Conservation (phyloP, 1,140 invertebrate genomes). For the Cydia fagiglandana region DNA sequence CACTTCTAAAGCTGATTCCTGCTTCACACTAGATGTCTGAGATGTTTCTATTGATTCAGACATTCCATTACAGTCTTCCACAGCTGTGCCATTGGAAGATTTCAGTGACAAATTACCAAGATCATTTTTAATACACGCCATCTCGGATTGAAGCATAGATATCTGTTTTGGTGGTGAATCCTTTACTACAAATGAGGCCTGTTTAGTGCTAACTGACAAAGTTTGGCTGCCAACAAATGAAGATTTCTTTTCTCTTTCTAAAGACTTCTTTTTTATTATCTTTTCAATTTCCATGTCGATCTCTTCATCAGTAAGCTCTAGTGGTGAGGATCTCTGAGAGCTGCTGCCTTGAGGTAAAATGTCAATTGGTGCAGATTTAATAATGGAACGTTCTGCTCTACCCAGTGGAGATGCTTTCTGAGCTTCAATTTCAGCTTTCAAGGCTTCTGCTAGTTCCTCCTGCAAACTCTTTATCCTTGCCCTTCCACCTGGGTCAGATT, state of each 20-base stretch:
- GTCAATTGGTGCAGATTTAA: constrained; percentile 81
- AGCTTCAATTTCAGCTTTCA: constrained; percentile 65
- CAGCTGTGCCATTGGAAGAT: constrained; percentile 41
- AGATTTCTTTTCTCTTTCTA: constrained; percentile 69
- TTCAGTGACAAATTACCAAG: constrained; percentile 45
- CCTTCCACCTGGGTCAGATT: constrained; percentile 79
- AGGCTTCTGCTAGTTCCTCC: constrained; percentile 73
- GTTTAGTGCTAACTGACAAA: constrained; percentile 38
- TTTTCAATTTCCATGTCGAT: constrained; percentile 82
- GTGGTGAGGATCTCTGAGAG: constrained; percentile 76
- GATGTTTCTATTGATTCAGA: constrained; percentile 44
- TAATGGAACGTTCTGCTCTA: constrained; percentile 67
- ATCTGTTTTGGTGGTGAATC: constrained; percentile 47
- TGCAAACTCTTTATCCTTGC: constrained; percentile 76
- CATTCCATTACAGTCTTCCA: constrained; percentile 44
- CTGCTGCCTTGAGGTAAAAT: constrained; percentile 77
- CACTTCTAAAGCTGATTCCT: constrained; percentile 44
- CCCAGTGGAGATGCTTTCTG: constrained; percentile 52
- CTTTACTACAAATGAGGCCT: constrained; percentile 53
- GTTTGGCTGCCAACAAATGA: constrained; percentile 42
- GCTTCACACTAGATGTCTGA: constrained; percentile 50
- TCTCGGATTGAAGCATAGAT: constrained; percentile 52
- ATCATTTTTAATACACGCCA: constrained; percentile 46
- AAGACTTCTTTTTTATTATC: constrained; percentile 72
- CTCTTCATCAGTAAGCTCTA: constrained; percentile 81